These are phyloP conservation scores for Zaprionus kolodkinae DNA, from an alignment of 1,140 invertebrate species.

Conservation along the genomic window DNA sequence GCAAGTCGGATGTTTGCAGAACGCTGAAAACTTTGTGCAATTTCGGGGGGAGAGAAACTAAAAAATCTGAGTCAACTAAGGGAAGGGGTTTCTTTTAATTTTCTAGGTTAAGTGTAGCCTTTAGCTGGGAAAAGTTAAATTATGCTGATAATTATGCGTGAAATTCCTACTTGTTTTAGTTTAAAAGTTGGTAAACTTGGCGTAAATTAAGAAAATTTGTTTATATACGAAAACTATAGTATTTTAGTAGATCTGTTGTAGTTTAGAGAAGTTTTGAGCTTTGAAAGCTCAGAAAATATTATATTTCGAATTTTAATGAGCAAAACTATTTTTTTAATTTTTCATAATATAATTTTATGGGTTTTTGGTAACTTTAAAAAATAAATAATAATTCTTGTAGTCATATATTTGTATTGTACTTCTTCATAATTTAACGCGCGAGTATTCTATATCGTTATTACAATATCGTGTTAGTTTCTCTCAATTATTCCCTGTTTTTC, in stretches of 20 bases:
- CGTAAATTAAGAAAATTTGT: too few relatives aligned
- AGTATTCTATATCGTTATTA: neutral
- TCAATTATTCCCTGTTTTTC: too few relatives aligned
- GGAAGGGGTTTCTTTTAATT: neutral
- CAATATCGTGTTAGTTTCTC: too few relatives aligned
- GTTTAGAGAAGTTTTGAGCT: neutral
- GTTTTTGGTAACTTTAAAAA: too few relatives aligned
- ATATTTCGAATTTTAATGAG: too few relatives aligned
- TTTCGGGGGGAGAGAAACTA: neutral
- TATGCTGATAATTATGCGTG: neutral
- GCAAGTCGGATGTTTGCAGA: neutral
- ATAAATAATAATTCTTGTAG: too few relatives aligned
- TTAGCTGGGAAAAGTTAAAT: neutral
- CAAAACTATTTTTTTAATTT: too few relatives aligned
- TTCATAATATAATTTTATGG: too few relatives aligned
- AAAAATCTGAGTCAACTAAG: neutral
- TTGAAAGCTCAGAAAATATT: neutral
- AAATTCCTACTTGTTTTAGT: neutral
- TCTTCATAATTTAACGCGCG: neutral
- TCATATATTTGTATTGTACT: too few relatives aligned
- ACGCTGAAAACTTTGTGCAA: neutral
- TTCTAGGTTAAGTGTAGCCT: neutral
- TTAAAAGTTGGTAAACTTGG: too few relatives aligned
- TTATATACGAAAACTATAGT: too few relatives aligned
- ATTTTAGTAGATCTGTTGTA: neutral